A percentile compares a stretch with the other conserved stretches of the same genome.
These are phyloP conservation scores for Ceraclea dissimilis DNA, from an alignment of 2,888 invertebrate genomes.

Conservation along the genomic window DNA sequence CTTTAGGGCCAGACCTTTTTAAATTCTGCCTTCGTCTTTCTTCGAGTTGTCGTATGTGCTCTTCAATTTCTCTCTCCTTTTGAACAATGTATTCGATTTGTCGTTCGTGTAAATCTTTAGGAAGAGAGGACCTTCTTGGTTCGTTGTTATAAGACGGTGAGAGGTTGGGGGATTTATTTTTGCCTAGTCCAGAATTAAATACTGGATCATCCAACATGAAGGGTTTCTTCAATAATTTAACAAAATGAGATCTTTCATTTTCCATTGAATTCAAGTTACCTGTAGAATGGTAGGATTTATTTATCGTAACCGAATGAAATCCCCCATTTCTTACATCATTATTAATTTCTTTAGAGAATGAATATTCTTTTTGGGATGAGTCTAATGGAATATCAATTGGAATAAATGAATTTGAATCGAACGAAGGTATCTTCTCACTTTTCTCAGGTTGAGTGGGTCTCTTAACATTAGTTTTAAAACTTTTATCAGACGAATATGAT, in stretches of 20 bases:
- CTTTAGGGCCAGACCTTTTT: slow-evolving; percentile 34
- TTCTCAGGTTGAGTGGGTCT: slow-evolving; percentile 4
- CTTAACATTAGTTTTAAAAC: slow-evolving; percentile 14
- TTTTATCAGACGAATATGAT: slow-evolving; percentile 6
- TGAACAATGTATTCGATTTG: slow-evolving; percentile 58
- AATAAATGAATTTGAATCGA: neutral
- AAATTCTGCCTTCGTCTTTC: slow-evolving; percentile 40
- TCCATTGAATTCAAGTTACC: neutral
- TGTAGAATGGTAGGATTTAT: slow-evolving; percentile 1
- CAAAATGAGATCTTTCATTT: neutral
- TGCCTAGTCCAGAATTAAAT: slow-evolving; percentile 7
- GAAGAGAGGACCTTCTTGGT: slow-evolving; percentile 50
- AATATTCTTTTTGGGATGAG: neutral
- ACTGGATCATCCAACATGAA: slow-evolving; percentile 24
- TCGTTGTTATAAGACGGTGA: slow-evolving; percentile 18
- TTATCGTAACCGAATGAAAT: slow-evolving; percentile 18
- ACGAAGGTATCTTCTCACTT: neutral
- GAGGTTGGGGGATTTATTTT: neutral
- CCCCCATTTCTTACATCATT: slow-evolving; percentile 9
- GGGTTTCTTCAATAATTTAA: slow-evolving; percentile 11
- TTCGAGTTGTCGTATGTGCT: slow-evolving; percentile 57
- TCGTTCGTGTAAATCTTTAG: slow-evolving; percentile 55
- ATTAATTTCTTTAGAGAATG: slow-evolving; percentile 4
- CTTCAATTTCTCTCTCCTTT: slow-evolving; percentile 61
- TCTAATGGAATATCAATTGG: slow-evolving; percentile 1